Base-by-base conservation (phyloP, 2,113 vertebrate genomes). In the Pycnonotus jocosus region DNA sequence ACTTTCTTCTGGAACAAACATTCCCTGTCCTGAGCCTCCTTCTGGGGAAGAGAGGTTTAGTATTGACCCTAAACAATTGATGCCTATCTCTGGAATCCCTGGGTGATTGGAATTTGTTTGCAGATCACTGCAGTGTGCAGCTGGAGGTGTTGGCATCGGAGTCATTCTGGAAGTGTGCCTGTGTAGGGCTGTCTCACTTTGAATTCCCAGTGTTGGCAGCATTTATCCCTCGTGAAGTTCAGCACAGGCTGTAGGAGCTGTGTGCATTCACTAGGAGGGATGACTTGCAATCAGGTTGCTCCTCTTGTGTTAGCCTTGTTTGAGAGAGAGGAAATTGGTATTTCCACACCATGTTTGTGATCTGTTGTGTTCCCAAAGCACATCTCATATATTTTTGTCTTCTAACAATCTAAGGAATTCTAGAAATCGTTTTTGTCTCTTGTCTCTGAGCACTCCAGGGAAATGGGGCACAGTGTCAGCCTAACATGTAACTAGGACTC, bases 271-370 rank as follows among this genome's bases (percentile, higher is more conserved):
- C 37, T 50, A 2, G 68, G 54, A 17, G 54, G 33, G 40, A 23
- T 65, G 38, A 38, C 20, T 50, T 57, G 40, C 5, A 12, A 2
- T 57, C 15, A 4, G 11, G 15, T 50, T n/a, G 6, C 14, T 48
- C 10, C 66, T 84, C 24, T 38, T 21, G 7, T 3, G 0, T 68
- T 68, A 23, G 25, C 22, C n/a, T 64, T 4, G 21, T 61, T 38
- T 40, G 62, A 60, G 74, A 42, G 66, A 51, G n/a, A 42, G 50
- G 45, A 33, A 57, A 33, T 15, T 48, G 60, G 47, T 19, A 23
- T 81, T 89, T 45, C 68, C 35, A 11, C 37, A 3, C 33, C 0
- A 0, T 2, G 15, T 71, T 76, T 0, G 0, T 13, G 40, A 58
- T 82, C 57, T 0, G 0, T 30, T 37, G 20, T 5, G 50, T 35